Conservation (phyloP, 2,113 vertebrate genomes). For the Hippocampus mohnikei region DNA sequence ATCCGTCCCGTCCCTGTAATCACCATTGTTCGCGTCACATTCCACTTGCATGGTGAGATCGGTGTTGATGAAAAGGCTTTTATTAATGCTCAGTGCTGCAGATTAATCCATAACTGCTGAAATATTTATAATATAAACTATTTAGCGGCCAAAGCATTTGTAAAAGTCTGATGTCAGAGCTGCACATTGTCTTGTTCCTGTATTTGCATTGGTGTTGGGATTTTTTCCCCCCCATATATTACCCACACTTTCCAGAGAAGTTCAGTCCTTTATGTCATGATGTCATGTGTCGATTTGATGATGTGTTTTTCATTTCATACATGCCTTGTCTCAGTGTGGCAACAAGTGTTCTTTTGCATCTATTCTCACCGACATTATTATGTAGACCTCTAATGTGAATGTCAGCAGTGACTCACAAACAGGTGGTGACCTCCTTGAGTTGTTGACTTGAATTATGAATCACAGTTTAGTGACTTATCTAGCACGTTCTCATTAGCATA, state of each 20-base stretch:
- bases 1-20: constrained; percentile 47
- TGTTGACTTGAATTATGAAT: neutral
- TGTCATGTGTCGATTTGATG: constrained; percentile 11
- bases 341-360: neutral
- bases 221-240: neutral
- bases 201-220: constrained; percentile 12
- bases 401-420: constrained; percentile 7
- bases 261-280: constrained; percentile 12
- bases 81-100: constrained; percentile 52
- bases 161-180: constrained; percentile 43
- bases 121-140: neutral
- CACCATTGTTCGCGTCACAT: constrained; percentile 43
- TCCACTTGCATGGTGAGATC: constrained; percentile 45
- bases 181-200: constrained; percentile 10
- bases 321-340: neutral
- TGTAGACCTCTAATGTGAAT: neutral
- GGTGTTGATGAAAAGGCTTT: constrained; percentile 54
- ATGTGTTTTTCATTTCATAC: neutral
- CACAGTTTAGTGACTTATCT: neutral
- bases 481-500: neutral
- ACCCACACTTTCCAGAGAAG: neutral
- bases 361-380: neutral
- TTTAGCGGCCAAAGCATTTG: constrained; percentile 44
- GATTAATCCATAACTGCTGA: constrained; percentile 4
- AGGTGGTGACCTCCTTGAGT: neutral